phyloP scores from a whole-genome alignment of 2,888 invertebrate species.

The Nebria brevicollis region DNA sequence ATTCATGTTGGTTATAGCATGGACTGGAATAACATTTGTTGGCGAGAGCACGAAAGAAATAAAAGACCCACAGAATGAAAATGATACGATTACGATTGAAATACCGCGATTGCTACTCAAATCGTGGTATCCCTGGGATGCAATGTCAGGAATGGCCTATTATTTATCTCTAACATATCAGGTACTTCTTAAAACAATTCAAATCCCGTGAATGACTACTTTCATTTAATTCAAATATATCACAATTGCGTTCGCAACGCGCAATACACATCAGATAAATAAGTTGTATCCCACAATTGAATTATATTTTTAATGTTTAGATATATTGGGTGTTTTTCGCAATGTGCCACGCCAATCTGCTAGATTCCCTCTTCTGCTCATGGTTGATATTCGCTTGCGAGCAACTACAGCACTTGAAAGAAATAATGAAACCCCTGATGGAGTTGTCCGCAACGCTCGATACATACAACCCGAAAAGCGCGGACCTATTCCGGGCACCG shows the following conservation, averaged over 20 bases:
- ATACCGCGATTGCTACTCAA: conserved; percentile 79
- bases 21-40: conserved; percentile 84
- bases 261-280: too few species aligned
- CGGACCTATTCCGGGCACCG: conserved; percentile 72
- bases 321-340: conserved; percentile 62
- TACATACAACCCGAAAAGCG: conserved; percentile 78
- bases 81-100: conserved; percentile 73
- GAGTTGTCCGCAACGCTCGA: conserved; percentile 85
- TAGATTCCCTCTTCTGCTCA: conserved; percentile 83
- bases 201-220: not conserved
- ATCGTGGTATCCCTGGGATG: conserved; percentile 83
- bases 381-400: conserved; percentile 89
- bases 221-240: not conserved
- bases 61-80: conserved; percentile 75
- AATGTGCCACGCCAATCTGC: conserved; percentile 64
- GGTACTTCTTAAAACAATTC: conserved; percentile 58
- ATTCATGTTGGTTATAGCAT: conserved; percentile 63
- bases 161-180: conserved; percentile 74
- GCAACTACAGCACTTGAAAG: conserved; percentile 84
- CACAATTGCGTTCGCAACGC: too few species aligned
- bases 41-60: conserved; percentile 78
- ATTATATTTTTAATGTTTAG: conserved; percentile 50
- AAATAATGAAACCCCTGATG: conserved; percentile 88
- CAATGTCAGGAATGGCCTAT: conserved; percentile 76
- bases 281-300: not conserved